phyloP scores from a whole-genome alignment of 2,888 invertebrate genomes.

The Dioctria rufipes region DNA sequence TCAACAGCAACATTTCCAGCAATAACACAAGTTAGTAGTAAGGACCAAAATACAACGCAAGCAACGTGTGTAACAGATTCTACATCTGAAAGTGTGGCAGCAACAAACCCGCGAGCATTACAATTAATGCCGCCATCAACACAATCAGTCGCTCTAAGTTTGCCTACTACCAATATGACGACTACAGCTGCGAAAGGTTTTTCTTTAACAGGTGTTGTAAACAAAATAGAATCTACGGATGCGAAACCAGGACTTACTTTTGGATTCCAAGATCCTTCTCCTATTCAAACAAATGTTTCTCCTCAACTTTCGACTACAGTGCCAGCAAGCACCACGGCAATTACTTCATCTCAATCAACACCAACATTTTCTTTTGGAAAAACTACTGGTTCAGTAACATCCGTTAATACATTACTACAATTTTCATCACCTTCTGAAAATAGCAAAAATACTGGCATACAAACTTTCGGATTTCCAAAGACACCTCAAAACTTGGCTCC shows the following conservation, averaged over 20 bases:
- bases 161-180: background rate
- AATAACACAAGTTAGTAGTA: background rate
- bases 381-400: background rate
- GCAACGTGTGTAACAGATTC: background rate
- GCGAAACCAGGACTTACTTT: constrained; percentile 4
- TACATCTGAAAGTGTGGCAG: background rate
- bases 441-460: too few relatives aligned
- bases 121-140: background rate
- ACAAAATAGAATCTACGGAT: constrained; percentile 2
- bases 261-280: background rate
- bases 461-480: too few relatives aligned
- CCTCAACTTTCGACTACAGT: background rate
- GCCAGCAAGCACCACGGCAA: background rate
- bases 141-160: background rate
- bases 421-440: background rate
- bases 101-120: background rate
- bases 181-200: background rate
- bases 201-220: constrained; percentile 53
- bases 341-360: background rate
- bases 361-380: background rate
- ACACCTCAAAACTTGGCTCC: too few relatives aligned
- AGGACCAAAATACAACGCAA: background rate
- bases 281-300: background rate
- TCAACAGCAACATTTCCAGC: constrained; percentile 49
- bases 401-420: background rate